Percentiles rank a stretch among this genome's conserved stretches.
phyloP scores from a whole-genome alignment of 1,140 invertebrate species.

The Eulimnadia texana region DNA sequence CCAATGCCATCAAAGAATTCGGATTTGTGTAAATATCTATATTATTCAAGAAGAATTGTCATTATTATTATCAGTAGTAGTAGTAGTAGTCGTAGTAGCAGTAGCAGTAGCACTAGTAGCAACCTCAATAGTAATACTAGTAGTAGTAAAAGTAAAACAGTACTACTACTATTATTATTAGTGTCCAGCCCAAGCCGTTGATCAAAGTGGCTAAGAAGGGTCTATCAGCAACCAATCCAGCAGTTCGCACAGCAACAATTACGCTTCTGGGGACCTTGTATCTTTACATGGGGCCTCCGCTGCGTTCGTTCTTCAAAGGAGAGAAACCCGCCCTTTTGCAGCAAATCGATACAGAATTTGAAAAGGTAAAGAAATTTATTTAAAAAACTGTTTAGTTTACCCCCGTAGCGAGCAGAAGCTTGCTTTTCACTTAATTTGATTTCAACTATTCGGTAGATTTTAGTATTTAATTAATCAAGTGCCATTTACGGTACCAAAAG shows the following conservation, averaged over 20 bases:
- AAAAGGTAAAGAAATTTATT: constrained; percentile 54
- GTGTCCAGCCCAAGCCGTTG: constrained; percentile 59
- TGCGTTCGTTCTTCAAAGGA: constrained; percentile 66
- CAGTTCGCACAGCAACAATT: constrained; percentile 58
- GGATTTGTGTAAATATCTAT: constrained; percentile 47
- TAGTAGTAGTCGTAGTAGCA: no score
- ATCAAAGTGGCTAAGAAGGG: constrained; percentile 70
- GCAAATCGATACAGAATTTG: constrained; percentile 73
- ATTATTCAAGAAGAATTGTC: constrained; percentile 2
- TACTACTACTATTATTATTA: constrained; percentile 23
- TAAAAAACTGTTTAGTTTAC: no score
- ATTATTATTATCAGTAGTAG: no score
- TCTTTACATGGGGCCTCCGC: constrained; percentile 56
- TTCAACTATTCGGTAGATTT: background rate
- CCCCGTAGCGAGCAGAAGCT: background rate
- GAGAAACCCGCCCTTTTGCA: constrained; percentile 73
- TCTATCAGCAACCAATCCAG: constrained; percentile 64
- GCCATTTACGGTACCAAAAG: no score
- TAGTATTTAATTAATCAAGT: no score
- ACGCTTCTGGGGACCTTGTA: constrained; percentile 52
- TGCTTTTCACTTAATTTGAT: background rate
- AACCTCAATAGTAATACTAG: no score
- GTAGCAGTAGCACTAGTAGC: no score
- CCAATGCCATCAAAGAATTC: constrained; percentile 64
- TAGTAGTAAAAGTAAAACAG: no score